Conservation (phyloP, 2,888 invertebrate species). For the Subacronicta megacephala region DNA sequence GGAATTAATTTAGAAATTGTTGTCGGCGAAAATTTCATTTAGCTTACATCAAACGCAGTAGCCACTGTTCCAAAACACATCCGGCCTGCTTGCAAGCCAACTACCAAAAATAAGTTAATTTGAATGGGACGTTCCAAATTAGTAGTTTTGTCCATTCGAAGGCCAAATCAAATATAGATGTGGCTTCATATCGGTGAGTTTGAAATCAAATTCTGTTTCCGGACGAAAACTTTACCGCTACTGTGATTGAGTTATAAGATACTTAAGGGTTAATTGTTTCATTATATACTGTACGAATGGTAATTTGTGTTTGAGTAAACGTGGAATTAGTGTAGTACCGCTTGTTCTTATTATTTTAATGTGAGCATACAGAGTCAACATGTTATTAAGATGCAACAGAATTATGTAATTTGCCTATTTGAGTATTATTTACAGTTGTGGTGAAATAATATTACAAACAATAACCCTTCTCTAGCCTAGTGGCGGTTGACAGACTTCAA, state of each 20-base stretch:
- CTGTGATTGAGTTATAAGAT: conserved; percentile 50
- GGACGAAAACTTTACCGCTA: conserved; percentile 41
- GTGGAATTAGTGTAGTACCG: conserved; percentile 29
- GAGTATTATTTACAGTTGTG: no score
- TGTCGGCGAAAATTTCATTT: conserved; percentile 56
- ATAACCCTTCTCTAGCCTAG: no score
- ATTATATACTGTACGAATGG: conserved; percentile 41
- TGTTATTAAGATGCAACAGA: conserved; percentile 34
- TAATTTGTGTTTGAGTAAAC: conserved; percentile 44
- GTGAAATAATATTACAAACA: no score
- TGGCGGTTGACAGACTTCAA: no score
- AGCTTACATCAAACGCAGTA: conserved; percentile 58
- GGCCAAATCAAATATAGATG: conserved; percentile 51
- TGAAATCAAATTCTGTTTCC: conserved; percentile 44
- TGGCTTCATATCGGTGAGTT: conserved; percentile 35
- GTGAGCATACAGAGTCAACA: conserved; percentile 19
- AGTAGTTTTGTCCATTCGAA: conserved; percentile 47
- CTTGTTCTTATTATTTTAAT: conserved; percentile 32
- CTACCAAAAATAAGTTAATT: conserved; percentile 57
- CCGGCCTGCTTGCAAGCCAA: conserved; percentile 48
- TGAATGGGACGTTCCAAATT: conserved; percentile 46
- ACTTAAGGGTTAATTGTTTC: conserved; percentile 50
- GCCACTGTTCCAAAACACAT: conserved; percentile 50
- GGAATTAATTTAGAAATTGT: conserved; percentile 60
- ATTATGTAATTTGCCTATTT: conserved; percentile 34